Evolutionary conservation across 2,888 invertebrate genomes (phyloP).

Genomic region (Abrostola tripartita): DNA sequence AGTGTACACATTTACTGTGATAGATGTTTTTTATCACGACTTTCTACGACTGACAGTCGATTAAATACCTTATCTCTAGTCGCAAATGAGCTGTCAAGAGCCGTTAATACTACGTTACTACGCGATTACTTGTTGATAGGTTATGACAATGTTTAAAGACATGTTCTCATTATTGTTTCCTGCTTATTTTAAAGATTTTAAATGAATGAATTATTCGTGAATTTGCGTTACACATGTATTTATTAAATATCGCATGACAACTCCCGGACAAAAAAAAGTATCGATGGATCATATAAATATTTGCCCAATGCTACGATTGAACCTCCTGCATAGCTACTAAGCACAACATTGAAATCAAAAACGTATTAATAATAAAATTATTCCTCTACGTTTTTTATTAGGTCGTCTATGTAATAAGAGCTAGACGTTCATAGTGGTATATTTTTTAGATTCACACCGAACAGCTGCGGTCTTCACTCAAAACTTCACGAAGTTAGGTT

Average conservation of each 20-base stretch:
- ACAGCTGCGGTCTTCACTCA: background rate
- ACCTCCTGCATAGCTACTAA: no score
- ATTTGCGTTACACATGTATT: no score
- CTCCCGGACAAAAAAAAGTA: no score
- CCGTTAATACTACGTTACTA: background rate
- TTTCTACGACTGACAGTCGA: constrained; percentile 28
- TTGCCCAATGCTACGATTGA: no score
- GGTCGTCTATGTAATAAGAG: no score
- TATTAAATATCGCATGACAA: no score
- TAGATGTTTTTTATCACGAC: constrained; percentile 16
- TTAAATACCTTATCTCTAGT: constrained; percentile 35
- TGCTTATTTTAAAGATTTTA: no score
- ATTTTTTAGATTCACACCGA: background rate
- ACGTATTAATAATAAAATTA: no score
- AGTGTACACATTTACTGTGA: constrained; percentile 14
- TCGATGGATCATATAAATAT: no score
- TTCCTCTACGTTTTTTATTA: no score
- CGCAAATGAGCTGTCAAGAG: constrained; percentile 27
- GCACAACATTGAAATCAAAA: no score
- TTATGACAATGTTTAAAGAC: background rate
- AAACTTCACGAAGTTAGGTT: background rate
- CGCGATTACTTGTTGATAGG: background rate
- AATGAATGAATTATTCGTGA: background rate
- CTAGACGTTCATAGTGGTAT: no score
- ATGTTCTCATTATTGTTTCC: background rate